These are phyloP conservation scores for Philhelius pedissequus DNA, from an alignment of 2,888 invertebrate species.

Conservation along the genomic window DNA sequence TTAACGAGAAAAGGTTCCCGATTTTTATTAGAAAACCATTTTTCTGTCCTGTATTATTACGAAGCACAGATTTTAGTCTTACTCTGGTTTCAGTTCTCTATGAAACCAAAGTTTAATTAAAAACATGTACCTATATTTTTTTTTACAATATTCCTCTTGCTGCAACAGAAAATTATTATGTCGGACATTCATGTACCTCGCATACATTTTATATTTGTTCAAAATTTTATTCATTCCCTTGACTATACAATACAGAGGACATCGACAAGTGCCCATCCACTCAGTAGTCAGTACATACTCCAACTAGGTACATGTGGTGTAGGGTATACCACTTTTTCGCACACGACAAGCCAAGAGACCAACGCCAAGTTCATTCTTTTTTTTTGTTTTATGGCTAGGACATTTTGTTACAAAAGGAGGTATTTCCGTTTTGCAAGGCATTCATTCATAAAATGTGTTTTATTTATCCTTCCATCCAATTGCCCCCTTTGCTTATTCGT, in stretches of 20 bases:
- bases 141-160: no score
- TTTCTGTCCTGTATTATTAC: no score
- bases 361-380: not conserved
- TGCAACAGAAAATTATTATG: no score
- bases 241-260: not conserved
- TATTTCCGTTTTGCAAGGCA: conserved; percentile 54
- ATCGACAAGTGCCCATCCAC: not conserved
- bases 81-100: no score
- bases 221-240: not conserved
- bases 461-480: not conserved
- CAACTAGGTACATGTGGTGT: no score
- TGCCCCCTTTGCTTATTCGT: no score
- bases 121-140: not conserved
- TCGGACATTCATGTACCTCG: no score
- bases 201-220: not conserved
- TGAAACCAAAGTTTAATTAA: not conserved
- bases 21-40: no score
- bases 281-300: no score
- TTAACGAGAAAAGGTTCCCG: no score
- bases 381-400: not conserved
- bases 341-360: not conserved
- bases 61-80: no score
- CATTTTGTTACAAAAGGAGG: conserved; percentile 57
- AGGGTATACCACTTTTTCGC: conserved; percentile 1
- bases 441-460: conserved; percentile 61